Evolutionary conservation across 2,113 vertebrate species (phyloP), one percentile per base, ranked within the genome.

Genomic region (Chiloscyllium plagiosum): DNA sequence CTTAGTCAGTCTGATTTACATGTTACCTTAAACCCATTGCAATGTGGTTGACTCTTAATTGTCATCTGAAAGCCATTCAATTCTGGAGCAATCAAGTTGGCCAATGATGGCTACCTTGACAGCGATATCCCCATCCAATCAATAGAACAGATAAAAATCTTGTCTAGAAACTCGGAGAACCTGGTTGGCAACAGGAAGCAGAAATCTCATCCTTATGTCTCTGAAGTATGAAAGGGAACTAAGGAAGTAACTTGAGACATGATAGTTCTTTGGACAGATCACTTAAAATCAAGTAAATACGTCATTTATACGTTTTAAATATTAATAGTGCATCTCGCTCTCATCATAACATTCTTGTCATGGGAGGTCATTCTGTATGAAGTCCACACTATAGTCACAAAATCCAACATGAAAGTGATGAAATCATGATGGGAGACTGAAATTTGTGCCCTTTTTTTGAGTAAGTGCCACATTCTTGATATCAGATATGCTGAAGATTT

Each of bases 271-370:
- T 89, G 24, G 42, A 56, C 50, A 56, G 86, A 52, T 89, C 20
- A 52, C 42, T 89, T 89, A 89, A 89, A 47, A 89, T 47, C 52
- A 24, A 89, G 52, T 89, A 52, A 89, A 89, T 89, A 52, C 47
- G 52, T 89, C 86, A 89, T 89, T 89, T 29, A 89, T 89, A 47
- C 52, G 12, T 89, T 52, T 89, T 20, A 89, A 89, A 89, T 89
- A 89, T 89, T 89, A 89, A 89, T 89, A 47, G 26, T 52, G 52
- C 86, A 89, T 47, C 52, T 24, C 47, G 56, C 20, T 89, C 50
- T 89, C 47, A 89, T 89, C 52, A 52, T 89, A 89, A 89, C 86
- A 52, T 56, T 5, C 12, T 29, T 56, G 47, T 89, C 50, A 52
- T 47, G 86, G 24, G 86, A 89, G 37, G 29, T 20, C 47, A 52